Evolutionary conservation across 1,140 invertebrate species (phyloP), one percentile per base, ranked within the genome.

Genomic region (Drosophila grimshawi): DNA sequence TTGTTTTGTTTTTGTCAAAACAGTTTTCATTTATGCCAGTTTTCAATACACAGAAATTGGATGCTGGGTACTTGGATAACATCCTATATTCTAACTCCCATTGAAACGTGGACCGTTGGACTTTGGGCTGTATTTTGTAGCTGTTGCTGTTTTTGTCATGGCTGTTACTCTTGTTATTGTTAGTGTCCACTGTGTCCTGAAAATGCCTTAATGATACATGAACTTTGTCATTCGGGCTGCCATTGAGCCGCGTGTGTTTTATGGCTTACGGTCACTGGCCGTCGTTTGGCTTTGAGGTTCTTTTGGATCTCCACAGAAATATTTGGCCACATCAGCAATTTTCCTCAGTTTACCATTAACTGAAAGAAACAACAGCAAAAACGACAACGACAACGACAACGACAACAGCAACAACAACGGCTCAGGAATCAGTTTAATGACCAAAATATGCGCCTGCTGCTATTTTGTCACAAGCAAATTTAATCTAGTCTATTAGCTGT

Each of bases 181-280:
- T 68, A 59, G 19, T 56, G 72, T 45, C 55, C 62, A 67, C 63
- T 55, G 59, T 51, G 76, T 49, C 48, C 55, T 46, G 49, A 71
- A 60, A 66, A 57, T 71, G 77, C 77, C 77, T 76, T 88, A 88
- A 88, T 88, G 83, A 77, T 65, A 75, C 80, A 88, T 83, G 77
- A 88, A 88, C 80, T 88, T 55, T 74, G 83, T 74, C 65, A 82
- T 77, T 82, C 74, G 69, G 46, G 43, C 73, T 64, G 69, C 51
- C 83, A 75, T 78, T 72, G 80, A 68, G 83, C 85, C 83, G 83
- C 76, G 83, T 88, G 83, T 88, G 83, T 88, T 88, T 88, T 88
- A 88, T 88, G 77, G 85, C 77, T 80, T 72, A 77, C 73, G 81
- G 81, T 65, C 74, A 81, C 78, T 86, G 71, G 48, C 72, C 57